Evolutionary conservation across 1,140 invertebrate species (phyloP), one percentile per base, ranked within the genome.

Genomic region (Megathymus violae): DNA sequence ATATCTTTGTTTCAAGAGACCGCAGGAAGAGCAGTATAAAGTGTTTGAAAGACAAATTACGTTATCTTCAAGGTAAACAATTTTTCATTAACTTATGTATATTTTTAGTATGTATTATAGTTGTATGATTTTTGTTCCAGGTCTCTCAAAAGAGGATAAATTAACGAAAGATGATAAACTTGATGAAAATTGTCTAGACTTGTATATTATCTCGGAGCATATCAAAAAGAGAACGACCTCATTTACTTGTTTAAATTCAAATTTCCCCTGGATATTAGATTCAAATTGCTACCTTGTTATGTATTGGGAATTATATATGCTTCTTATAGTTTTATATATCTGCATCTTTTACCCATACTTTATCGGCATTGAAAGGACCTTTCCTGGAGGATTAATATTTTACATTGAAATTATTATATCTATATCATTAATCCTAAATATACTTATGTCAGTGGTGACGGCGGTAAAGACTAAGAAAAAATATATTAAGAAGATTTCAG

Each of bases 21-120:
- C 71, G 74, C 4, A 86, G 86, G 61, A 86, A 84, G 51, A 88
- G 85, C 43, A 90, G 85, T 50, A 90, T 90, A 10, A 90, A 88
- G 77, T 85, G 88, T 65, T 75, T 90, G n/a, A 90, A 90, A 68
- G 83, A 90, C 46, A 88, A 78, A 70, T 65, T 90, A 59, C 76
- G 88, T 71, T 90, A 78, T 31, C 64, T 82, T 51, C 87, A 89
- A 85, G 87, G 87, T 85, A 71, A 62, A 11, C 1, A 1, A 31
- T 5, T 5, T 4, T 36, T 11, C 4, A 4, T 31, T 31, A 9
- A 31, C 1, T 31, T 11, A 4, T 3, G 11, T 36, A 7, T 11
- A 2, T 36, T 2, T 31, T 34, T 1, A n/a, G 46, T 14, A 38
- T 3, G 3, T 9, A 25, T 51, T 25, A 54, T 51, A 19, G 16